These are phyloP conservation scores for Micronycteris hirsuta DNA, from an alignment of 2,113 vertebrate genomes.

Conservation along the genomic window DNA sequence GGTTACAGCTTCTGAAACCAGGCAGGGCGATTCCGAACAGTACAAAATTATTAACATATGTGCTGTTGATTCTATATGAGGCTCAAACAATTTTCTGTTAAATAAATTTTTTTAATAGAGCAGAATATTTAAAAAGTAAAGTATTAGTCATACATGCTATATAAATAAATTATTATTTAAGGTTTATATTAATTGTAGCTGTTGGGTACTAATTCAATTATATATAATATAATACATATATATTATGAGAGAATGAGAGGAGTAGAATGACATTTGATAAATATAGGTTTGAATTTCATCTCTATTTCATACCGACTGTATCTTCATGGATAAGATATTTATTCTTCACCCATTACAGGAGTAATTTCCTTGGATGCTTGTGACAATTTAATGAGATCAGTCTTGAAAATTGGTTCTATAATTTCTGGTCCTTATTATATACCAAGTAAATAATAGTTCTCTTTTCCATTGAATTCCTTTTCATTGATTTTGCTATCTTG, in stretches of 20 bases:
- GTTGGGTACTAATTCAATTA: neutral
- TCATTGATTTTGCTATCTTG: neutral
- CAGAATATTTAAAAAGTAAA: neutral
- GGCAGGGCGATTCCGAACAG: no score
- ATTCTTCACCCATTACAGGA: neutral
- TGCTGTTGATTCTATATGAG: neutral
- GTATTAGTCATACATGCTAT: neutral
- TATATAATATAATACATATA: neutral
- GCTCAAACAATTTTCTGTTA: neutral
- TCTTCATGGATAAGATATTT: neutral
- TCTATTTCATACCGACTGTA: neutral
- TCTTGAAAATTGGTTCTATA: neutral
- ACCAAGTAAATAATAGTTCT: neutral
- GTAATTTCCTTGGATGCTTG: neutral
- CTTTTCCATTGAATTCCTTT: neutral
- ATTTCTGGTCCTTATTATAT: neutral
- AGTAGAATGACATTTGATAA: neutral
- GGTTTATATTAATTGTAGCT: neutral
- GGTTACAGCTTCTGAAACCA: no score
- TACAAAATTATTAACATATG: neutral
- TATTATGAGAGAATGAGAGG: no score
- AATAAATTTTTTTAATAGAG: neutral
- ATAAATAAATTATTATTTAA: neutral
- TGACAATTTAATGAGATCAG: neutral
- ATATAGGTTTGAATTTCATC: neutral